Conservation (phyloP, 2,888 invertebrate genomes). For the Balanococcus diminutus region DNA sequence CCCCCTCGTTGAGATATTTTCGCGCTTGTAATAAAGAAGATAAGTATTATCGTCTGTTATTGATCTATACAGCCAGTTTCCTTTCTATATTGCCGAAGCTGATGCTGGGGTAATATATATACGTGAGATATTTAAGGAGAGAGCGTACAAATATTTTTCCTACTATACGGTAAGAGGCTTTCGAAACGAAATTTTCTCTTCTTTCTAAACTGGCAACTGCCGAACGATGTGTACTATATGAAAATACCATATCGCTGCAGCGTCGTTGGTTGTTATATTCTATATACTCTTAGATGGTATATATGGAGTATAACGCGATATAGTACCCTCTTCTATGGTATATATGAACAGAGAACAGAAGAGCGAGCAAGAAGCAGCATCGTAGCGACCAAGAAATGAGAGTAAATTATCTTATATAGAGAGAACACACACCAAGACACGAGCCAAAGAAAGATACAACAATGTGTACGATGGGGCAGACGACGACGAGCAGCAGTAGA, state of each 20-base stretch:
- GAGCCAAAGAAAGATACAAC: not conserved
- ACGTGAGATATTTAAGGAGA: constrained; percentile 14
- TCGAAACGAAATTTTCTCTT: not conserved
- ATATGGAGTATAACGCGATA: not conserved
- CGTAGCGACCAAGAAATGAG: not conserved
- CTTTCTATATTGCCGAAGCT: not conserved
- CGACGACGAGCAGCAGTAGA: not conserved
- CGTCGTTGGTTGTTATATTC: not conserved
- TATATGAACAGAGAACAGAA: not conserved
- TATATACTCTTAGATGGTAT: too few species aligned
- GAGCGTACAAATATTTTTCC: constrained; percentile 1
- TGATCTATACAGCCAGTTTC: constrained; percentile 32
- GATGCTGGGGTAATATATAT: not conserved
- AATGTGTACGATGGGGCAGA: not conserved
- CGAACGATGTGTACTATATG: not conserved
- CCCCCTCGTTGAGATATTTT: constrained; percentile 7
- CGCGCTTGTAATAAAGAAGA: constrained; percentile 44
- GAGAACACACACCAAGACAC: not conserved
- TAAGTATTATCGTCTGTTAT: constrained; percentile 45
- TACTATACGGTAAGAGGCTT: constrained; percentile 1
- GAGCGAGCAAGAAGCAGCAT: not conserved
- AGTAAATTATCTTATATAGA: constrained; percentile 12
- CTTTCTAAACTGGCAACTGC: not conserved
- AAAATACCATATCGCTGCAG: constrained; percentile 9
- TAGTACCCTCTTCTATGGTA: not conserved